Evolutionary conservation across 2,113 vertebrate species (phyloP).

Genomic region (Tor tambroides): DNA sequence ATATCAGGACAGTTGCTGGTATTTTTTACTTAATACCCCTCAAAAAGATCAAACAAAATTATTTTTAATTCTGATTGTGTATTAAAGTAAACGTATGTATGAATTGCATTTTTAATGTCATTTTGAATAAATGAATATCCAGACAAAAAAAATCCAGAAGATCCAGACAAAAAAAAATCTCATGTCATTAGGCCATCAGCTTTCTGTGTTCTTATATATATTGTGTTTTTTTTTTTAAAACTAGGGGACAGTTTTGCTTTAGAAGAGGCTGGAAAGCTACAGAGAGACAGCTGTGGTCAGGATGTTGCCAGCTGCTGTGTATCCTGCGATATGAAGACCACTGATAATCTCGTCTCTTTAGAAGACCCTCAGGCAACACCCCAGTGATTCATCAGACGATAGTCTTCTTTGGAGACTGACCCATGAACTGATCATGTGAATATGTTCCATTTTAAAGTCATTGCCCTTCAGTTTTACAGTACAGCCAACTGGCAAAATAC

Average conservation of each 20-base stretch:
- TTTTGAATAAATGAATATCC: not conserved
- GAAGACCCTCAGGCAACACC: constrained; percentile 47
- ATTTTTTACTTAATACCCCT: not conserved
- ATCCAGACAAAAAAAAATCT: too few relatives aligned
- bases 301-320: constrained; percentile 58
- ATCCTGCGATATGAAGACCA: constrained; percentile 48
- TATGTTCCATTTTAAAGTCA: not conserved
- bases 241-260: constrained; percentile 58
- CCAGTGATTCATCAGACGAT: constrained; percentile 23
- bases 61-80: too few relatives aligned
- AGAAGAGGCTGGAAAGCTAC: constrained; percentile 55
- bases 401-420: not conserved
- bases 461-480: not conserved
- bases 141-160: too few relatives aligned
- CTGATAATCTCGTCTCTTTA: constrained; percentile 53
- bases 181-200: too few relatives aligned
- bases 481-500: not conserved
- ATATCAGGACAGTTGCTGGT: not conserved
- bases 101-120: too few relatives aligned
- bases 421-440: constrained; percentile 11
- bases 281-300: too few relatives aligned
- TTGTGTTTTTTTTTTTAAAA: too few relatives aligned
- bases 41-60: too few relatives aligned
- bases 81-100: too few relatives aligned
- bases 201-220: not conserved